phyloP scores from a whole-genome alignment of 2,113 vertebrate species.

The Felis chaus region DNA sequence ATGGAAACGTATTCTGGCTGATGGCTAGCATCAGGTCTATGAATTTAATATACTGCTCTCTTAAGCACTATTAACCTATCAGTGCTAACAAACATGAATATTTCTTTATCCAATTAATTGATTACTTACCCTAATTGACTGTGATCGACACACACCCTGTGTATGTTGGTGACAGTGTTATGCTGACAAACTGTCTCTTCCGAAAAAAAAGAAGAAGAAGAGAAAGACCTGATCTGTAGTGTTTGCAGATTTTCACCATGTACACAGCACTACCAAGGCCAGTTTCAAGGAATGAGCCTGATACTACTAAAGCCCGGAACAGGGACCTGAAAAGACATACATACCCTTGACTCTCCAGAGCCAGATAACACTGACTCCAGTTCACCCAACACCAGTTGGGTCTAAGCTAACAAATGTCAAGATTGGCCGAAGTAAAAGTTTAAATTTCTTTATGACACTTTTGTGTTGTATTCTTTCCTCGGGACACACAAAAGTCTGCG shows the following conservation, averaged over 20 bases:
- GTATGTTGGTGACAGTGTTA: background rate
- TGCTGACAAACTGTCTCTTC: background rate
- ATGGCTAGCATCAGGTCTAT: background rate
- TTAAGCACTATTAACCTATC: background rate
- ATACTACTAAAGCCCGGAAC: background rate
- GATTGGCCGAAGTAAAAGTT: background rate
- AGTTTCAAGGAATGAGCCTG: background rate
- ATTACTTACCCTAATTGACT: background rate
- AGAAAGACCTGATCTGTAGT: background rate
- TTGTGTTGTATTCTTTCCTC: background rate
- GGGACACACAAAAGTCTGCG: background rate
- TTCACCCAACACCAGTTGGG: background rate
- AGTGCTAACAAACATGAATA: background rate
- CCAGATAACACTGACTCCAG: background rate
- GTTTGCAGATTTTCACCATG: background rate
- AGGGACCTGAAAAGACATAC: background rate
- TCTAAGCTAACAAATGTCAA: background rate
- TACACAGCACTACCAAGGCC: background rate
- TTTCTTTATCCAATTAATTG: background rate
- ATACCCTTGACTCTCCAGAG: rapidly evolving
- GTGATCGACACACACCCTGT: background rate
- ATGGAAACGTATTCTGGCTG: background rate
- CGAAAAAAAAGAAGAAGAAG: too few species aligned
- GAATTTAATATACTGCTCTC: background rate
- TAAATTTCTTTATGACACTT: background rate